Conservation (phyloP, 2,113 vertebrate species). For the Dinomys branickii region DNA sequence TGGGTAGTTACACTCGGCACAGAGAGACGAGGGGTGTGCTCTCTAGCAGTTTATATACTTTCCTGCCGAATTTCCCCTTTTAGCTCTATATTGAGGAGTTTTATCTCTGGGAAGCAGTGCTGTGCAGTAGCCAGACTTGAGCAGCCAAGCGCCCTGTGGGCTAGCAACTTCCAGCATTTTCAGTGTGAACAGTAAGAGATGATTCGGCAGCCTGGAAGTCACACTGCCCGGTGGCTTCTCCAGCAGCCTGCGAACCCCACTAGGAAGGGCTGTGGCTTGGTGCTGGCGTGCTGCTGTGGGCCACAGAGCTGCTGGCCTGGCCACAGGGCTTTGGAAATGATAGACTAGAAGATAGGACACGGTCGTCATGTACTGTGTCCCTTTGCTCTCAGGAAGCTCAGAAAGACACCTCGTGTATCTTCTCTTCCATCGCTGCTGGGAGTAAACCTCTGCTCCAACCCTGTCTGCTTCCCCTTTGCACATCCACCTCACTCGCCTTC, state of each 20-base stretch:
- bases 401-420: background rate
- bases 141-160: background rate
- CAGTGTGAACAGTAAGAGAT: background rate
- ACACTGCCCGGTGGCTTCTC: background rate
- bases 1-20: background rate
- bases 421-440: background rate
- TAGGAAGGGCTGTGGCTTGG: background rate
- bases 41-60: background rate
- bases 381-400: background rate
- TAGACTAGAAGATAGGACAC: background rate
- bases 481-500: background rate
- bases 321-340: background rate
- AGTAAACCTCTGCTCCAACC: rapidly evolving
- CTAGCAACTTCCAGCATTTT: background rate
- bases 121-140: background rate
- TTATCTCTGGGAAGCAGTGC: background rate
- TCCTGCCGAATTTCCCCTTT: background rate
- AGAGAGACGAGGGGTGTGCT: background rate
- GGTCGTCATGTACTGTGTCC: rapidly evolving
- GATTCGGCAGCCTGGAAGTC: background rate
- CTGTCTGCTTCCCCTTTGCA: background rate
- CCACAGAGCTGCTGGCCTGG: background rate
- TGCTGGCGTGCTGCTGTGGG: background rate
- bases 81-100: background rate
- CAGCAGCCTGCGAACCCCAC: background rate